Evolutionary conservation across 37 sponge, comb jelly and placozoan species (phyloP), one percentile per base, ranked within the genome.

Genomic region (Aphrocallistes beatrix): DNA sequence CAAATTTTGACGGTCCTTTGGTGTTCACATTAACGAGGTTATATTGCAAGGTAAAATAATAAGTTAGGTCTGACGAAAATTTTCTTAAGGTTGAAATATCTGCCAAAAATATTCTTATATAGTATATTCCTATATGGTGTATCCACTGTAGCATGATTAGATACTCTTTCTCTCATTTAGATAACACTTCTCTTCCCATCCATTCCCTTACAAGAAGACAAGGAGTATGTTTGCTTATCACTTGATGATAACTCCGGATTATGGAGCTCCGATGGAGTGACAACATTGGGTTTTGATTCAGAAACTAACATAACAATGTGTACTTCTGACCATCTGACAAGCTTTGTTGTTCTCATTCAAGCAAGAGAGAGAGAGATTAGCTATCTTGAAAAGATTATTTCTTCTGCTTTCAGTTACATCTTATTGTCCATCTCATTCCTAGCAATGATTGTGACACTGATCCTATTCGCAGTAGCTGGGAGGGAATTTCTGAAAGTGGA

Each of bases 311-410:
- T 30, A 25, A 60, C 75, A 32, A 60, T 19, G 10, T 60, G 75
- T 60, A 60, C 8, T 60, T 25, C 17, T 13, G n/a, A 30, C 75
- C 75, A 60, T 13, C n/a, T 60, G 75, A 60, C 75, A 32, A 60
- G 75, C 34, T 60, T 60, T 60, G 75, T 30, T 13, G 75, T 60
- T 60, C 75, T 60, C 10, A 60, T 60, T 60, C 75, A 60, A 60
- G n/a, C 75, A 25, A 3, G 34, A 60, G 32, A 19, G 75, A 6
- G 10, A 13, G 21, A 60, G 3, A 30, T 19, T 8, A 60, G 17
- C 34, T 60, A 25, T 60, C 10, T 28, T 60, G 75, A 60, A 30
- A 60, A 60, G 75, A 60, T 60, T 32, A 60, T 60, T 6, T 19
- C 28, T 32, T 60, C 75, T 60, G n/a, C 75, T 30, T 3, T 60